Evolutionary conservation across 2,888 invertebrate genomes (phyloP), one percentile per base, ranked within the genome.

Genomic region (Tethea ocularis): DNA sequence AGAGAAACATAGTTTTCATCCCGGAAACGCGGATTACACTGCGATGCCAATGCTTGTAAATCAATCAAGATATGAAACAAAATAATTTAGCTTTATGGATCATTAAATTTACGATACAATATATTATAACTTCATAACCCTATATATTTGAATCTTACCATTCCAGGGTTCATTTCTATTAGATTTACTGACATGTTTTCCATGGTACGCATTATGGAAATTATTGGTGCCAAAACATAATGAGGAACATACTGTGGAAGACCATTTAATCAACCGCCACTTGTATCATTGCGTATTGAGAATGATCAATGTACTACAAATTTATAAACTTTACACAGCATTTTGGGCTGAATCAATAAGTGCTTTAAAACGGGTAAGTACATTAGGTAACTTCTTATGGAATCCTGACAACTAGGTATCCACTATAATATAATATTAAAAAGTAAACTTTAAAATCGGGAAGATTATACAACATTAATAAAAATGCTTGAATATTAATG

Each of bases 161-260:
- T 26, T 53, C 10, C 73, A 93, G 88, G 85, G 91, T 8, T 77
- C 87, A 51, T 94, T 94, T 63, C 52, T 84, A 20, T 57, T 91
- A 10, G 94, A 94, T 68, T 77, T 93, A 1, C 23, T 94, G 1
- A 86, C 90, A 10, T 89, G 90, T 67, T 89, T 93, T 46, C 94
- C 94, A 2, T 93, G 93, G 91, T 92, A 93, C 59, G 75, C 82
- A 0, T 1, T 89, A 6, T 84, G 86, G 81, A 81, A 76, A 58
- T 41, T 88, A 10, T 77, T 89, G 51, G 74, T 86, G 2, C 86
- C 88, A 1, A 84, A 84, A 52, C 90, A 93, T 61, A 71, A 82
- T 38, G 91, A 91, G 75, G 72, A 73, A 1, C 90, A 93, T 57
- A 77, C 81, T 0, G 56, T 58, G 0, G 80, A 82, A 17, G 87